Evolutionary conservation across 2,797 vertebrate genomes (phyloP), one percentile per base, ranked within the genome.

Genomic region (Tenualosa thibaudeaui): DNA sequence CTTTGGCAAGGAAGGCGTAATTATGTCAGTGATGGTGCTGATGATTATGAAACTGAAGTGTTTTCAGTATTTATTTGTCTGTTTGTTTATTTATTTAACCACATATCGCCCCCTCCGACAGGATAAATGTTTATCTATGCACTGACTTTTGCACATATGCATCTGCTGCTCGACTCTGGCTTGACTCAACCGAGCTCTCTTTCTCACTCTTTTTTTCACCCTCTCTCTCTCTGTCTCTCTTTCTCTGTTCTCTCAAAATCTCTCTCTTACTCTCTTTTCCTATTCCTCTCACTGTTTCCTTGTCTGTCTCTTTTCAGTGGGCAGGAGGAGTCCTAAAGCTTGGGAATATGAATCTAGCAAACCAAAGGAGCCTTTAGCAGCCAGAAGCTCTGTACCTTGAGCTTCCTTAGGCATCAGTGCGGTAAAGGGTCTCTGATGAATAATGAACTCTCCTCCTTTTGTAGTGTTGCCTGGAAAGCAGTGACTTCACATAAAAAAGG

Each of bases 391-490:
- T 10, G 7, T n/a, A 62, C 60, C 62, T 31, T 68, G 62, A 68
- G 62, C 12, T 37, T 68, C 62, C 62, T 37, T 31, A 37, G 62
- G 62, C 90, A 90, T 90, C 93, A 90, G 89, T 88, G 91, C 91
- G 91, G 91, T 91, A 90, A 91, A 90, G 89, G 85, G 90, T 78
- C 87, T 78, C 19, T 88, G 88, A 92, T 94, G 91, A 94, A 94
- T 94, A 93, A 94, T 93, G 90, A 92, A 94, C 94, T 85, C 89
- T 0, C 50, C 54, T 68, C 84, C 90, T 88, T 86, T 87, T 65
- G 43, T 53, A 83, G 87, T 68, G 84, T 75, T 91, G 88, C 87
- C 92, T 84, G 62, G 84, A 88, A 90, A 90, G 87, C 62, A 92
- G 89, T 92, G 90, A 90, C 91, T 89, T 90, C 89, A 91, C 53